Conservation (phyloP, 2,888 invertebrate genomes). For the Drosophila emarginata region DNA sequence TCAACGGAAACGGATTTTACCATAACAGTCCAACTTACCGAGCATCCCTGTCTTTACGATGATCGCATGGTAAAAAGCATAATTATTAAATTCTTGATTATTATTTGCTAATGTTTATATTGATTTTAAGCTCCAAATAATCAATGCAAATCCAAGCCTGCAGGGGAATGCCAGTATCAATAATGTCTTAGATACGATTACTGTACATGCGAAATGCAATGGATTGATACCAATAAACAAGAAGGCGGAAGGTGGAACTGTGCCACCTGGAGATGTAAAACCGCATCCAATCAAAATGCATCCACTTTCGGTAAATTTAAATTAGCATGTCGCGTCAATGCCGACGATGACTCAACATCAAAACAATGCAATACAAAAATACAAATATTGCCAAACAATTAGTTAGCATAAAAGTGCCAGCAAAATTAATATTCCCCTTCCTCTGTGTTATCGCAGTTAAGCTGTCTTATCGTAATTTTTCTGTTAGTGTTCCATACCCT, state of each 20-base stretch:
- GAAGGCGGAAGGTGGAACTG: not conserved
- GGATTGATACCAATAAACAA: conserved; percentile 27
- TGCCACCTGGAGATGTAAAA: conserved; percentile 40
- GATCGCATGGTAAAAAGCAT: conserved; percentile 62
- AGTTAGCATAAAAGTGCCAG: not conserved
- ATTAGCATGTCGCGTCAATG: not conserved
- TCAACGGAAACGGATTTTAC: conserved; percentile 80
- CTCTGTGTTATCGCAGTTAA: not conserved
- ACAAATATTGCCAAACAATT: not conserved
- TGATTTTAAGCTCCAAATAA: conserved; percentile 39
- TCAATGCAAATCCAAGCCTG: conserved; percentile 39
- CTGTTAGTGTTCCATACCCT: not conserved
- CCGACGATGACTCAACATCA: conserved; percentile 16
- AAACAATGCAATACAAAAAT: not conserved
- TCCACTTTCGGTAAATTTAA: conserved; percentile 67
- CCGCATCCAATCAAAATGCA: conserved; percentile 49
- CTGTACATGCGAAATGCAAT: conserved; percentile 50
- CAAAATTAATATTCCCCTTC: not conserved
- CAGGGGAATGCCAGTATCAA: conserved; percentile 48
- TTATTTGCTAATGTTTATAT: not conserved
- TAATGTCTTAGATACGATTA: conserved; percentile 42
- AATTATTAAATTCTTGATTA: too few relatives aligned
- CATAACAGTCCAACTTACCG: conserved; percentile 84
- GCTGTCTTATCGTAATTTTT: conserved; percentile 42
- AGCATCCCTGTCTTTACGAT: conserved; percentile 85